Evolutionary conservation across 1,140 invertebrate genomes (phyloP).

Genomic region (Drosophila asahinai): DNA sequence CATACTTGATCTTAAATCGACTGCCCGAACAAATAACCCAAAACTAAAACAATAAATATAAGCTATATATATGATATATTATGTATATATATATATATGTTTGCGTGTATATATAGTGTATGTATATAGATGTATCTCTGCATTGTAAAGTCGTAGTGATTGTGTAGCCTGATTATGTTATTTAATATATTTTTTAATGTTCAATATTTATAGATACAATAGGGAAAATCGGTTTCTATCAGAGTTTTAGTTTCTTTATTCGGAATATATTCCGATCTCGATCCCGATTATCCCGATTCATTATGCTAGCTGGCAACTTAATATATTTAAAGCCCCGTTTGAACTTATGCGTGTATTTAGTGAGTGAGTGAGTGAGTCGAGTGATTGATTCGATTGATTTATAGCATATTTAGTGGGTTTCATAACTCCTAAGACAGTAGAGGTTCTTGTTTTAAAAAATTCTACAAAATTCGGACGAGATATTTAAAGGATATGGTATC

Average conservation of each 20-base stretch:
- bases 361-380: conserved; percentile 58
- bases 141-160: conserved; percentile 76
- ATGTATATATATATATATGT: conserved; percentile 58
- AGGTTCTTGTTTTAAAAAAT: background rate
- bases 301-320: conserved; percentile 81
- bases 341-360: conserved; percentile 77
- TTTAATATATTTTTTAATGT: conserved; percentile 39
- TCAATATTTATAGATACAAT: conserved; percentile 57
- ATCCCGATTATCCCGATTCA: conserved; percentile 27
- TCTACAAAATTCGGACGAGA: background rate
- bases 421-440: background rate
- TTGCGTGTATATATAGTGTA: conserved; percentile 37
- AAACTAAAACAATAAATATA: conserved; percentile 75
- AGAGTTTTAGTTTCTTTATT: background rate
- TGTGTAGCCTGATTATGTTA: conserved; percentile 80
- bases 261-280: conserved; percentile 2
- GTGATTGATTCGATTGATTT: conserved; percentile 62
- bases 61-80: conserved; percentile 63
- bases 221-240: conserved; percentile 23
- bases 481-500: conserved; percentile 31
- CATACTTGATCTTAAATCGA: conserved; percentile 66
- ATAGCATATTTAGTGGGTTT: conserved; percentile 49
- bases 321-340: conserved; percentile 79
- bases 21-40: conserved; percentile 62
- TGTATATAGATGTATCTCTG: conserved; percentile 32